A percentile compares a stretch with the other conserved stretches of the same genome.
Evolutionary conservation across 1,140 invertebrate genomes (phyloP).

Genomic region (Metopolophium dirhodum): DNA sequence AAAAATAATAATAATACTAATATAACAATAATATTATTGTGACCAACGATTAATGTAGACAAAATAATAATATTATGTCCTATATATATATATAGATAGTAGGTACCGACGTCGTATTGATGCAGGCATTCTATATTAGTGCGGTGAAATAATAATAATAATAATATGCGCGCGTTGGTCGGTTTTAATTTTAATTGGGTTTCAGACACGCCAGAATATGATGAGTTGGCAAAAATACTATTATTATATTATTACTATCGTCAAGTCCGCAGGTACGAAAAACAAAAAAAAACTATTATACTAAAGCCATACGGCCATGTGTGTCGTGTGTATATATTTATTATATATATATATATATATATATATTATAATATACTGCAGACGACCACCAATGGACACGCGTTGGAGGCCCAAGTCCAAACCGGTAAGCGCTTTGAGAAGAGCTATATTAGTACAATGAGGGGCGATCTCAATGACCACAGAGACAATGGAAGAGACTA

Average conservation of each 20-base stretch:
- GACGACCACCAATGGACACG: not conserved
- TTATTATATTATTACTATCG: not conserved
- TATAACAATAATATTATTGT: no score
- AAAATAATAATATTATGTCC: not conserved
- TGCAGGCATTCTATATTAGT: not conserved
- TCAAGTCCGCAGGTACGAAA: conserved; percentile 2
- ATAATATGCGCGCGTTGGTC: not conserved
- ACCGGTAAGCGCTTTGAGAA: conserved; percentile 5
- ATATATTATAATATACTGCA: not conserved
- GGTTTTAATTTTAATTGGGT: conserved; percentile 7
- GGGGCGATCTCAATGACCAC: conserved; percentile 51
- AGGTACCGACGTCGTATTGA: no score
- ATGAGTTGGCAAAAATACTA: conserved; percentile 33
- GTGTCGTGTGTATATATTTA: not conserved
- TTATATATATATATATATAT: not conserved
- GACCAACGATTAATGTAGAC: no score
- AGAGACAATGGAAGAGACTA: conserved; percentile 8
- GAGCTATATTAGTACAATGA: conserved; percentile 13
- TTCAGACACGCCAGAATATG: conserved; percentile 4
- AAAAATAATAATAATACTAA: not conserved
- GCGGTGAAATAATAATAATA: not conserved
- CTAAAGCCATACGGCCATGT: not conserved
- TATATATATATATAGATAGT: no score
- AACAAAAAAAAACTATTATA: conserved; percentile 25
- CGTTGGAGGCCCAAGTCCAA: conserved; percentile 23